A percentile compares a stretch with the other conserved stretches of the same genome.
phyloP scores from a whole-genome alignment of 2,113 vertebrate species.

The Labeo rohita region DNA sequence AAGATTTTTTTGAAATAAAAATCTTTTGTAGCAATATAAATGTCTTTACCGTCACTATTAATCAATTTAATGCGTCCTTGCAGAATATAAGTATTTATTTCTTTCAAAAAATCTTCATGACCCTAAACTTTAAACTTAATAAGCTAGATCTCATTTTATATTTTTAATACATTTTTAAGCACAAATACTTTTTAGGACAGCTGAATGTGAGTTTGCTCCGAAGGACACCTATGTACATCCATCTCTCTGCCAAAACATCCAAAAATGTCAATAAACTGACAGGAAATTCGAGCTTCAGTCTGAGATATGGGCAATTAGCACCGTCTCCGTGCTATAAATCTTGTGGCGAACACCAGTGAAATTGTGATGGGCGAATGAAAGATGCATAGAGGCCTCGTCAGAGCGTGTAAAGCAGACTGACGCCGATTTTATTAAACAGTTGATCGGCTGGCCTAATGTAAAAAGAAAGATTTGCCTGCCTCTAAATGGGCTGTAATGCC shows the following conservation, averaged over 20 bases:
- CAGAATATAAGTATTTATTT: background rate
- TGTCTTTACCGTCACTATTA: background rate
- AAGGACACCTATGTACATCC: constrained; percentile 6
- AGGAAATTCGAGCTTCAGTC: constrained; percentile 49
- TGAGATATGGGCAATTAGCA: constrained; percentile 65
- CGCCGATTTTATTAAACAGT: constrained; percentile 73
- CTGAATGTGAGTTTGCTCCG: background rate
- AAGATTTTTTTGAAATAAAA: background rate
- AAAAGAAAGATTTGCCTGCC: constrained; percentile 70
- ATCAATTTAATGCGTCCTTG: background rate
- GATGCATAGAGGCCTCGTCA: constrained; percentile 48
- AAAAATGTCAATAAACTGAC: constrained; percentile 47
- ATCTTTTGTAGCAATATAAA: background rate
- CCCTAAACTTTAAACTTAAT: background rate
- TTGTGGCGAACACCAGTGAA: constrained; percentile 54
- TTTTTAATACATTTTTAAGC: background rate
- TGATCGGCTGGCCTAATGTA: constrained; percentile 70
- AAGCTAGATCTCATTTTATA: background rate
- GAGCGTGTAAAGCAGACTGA: constrained; percentile 53
- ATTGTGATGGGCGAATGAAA: constrained; percentile 68
- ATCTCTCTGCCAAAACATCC: constrained; percentile 18
- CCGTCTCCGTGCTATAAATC: constrained; percentile 66
- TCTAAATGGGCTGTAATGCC: constrained; percentile 79
- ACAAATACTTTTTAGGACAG: background rate
- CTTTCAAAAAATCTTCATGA: background rate